Conservation (phyloP, 2,888 invertebrate genomes). For the Coelogynopora nodosa region DNA sequence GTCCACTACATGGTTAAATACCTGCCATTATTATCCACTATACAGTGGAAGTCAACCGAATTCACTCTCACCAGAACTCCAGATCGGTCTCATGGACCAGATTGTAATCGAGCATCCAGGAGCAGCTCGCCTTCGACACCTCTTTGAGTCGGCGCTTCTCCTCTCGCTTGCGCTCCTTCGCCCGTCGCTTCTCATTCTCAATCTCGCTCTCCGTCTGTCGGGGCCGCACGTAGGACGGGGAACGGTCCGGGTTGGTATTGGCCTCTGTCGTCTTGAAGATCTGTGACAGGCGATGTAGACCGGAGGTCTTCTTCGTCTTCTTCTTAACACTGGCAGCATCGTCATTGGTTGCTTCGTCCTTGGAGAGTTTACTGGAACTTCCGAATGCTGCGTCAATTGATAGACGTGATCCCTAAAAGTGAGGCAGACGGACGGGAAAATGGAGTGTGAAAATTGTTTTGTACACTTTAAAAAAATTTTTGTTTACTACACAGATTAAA, state of each 20-base stretch:
- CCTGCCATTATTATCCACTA: no score
- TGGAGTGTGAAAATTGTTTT: background rate
- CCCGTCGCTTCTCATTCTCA: background rate
- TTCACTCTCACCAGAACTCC: conserved; percentile 57
- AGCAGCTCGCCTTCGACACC: conserved; percentile 52
- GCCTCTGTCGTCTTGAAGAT: conserved; percentile 32
- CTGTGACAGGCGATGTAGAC: conserved; percentile 1
- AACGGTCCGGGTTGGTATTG: background rate
- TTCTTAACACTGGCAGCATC: background rate
- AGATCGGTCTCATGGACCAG: conserved; percentile 51
- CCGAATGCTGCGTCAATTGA: background rate
- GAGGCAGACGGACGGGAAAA: background rate
- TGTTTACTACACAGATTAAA: no score
- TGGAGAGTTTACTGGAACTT: background rate
- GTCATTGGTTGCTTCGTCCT: background rate
- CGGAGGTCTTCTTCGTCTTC: conserved; percentile 10
- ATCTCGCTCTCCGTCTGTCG: background rate
- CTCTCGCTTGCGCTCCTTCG: conserved; percentile 52
- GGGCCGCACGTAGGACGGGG: background rate
- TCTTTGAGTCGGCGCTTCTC: conserved; percentile 54
- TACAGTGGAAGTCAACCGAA: no score
- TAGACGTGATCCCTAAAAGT: background rate
- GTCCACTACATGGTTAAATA: no score
- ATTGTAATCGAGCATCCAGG: conserved; percentile 57
- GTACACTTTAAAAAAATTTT: background rate